phyloP scores from a whole-genome alignment of 2,888 invertebrate genomes.

The Leuctra nigra region DNA sequence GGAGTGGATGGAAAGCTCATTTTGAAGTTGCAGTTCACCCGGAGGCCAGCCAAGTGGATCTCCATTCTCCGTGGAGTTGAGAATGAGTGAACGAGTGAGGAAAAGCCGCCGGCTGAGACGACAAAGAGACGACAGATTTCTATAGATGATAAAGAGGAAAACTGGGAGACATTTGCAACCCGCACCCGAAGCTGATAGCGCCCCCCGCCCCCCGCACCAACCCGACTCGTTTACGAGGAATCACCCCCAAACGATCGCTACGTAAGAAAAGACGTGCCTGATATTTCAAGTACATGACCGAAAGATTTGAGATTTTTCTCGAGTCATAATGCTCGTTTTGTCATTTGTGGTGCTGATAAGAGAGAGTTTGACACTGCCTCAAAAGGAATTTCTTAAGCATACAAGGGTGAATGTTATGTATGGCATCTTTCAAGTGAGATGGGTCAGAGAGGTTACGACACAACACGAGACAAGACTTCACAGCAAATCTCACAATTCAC shows the following conservation, averaged over 20 bases:
- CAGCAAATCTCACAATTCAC: too few relatives aligned
- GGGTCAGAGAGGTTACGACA: too few relatives aligned
- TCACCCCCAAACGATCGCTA: neutral
- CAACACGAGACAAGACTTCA: too few relatives aligned
- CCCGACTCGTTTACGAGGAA: neutral
- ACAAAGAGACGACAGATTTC: conserved; percentile 18
- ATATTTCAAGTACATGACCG: neutral
- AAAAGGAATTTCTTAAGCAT: too few relatives aligned
- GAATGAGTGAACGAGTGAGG: conserved; percentile 9
- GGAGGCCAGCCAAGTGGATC: conserved; percentile 21
- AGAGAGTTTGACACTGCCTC: too few relatives aligned
- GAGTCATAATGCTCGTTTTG: too few relatives aligned
- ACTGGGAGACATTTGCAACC: conserved; percentile 14
- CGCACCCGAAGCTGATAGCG: conserved; percentile 7
- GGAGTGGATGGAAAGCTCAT: conserved; percentile 24
- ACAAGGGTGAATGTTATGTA: too few relatives aligned
- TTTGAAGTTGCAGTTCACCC: conserved; percentile 24
- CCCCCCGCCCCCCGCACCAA: neutral
- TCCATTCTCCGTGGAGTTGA: neutral
- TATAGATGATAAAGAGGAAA: conserved; percentile 17
- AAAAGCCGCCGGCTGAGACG: conserved; percentile 6
- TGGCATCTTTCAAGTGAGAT: neutral
- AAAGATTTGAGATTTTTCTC: neutral
- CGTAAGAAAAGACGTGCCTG: conserved; percentile 9
- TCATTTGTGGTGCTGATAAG: too few relatives aligned